Percentiles rank a stretch among this genome's conserved stretches.
Conservation (phyloP, 2,888 invertebrate genomes). For the Papilio elwesi region DNA sequence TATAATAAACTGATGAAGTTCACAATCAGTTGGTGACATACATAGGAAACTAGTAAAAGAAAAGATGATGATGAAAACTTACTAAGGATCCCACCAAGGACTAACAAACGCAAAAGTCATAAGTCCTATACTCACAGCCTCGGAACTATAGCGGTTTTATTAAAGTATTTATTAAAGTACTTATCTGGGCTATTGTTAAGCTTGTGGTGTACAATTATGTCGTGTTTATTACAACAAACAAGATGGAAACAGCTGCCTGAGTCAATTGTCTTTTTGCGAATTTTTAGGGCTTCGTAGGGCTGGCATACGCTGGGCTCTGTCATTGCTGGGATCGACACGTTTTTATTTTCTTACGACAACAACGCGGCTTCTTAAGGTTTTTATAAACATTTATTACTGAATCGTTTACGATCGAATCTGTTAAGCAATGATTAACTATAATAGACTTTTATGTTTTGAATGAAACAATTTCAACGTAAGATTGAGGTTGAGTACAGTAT, state of each 20-base stretch:
- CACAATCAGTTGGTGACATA: no score
- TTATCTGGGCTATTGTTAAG: slow-evolving; percentile 47
- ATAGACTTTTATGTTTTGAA: neutral
- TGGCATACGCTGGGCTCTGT: slow-evolving; percentile 45
- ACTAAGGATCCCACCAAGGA: no score
- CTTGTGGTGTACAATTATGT: slow-evolving; percentile 51
- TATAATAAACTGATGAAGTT: no score
- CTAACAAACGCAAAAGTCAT: neutral
- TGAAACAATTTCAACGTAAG: neutral
- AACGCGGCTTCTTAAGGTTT: slow-evolving; percentile 35
- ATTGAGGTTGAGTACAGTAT: neutral
- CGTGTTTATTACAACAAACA: slow-evolving; percentile 53
- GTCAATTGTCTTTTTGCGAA: slow-evolving; percentile 53
- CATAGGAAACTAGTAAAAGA: no score
- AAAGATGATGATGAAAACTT: no score
- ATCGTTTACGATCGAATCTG: slow-evolving; percentile 37
- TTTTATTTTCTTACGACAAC: slow-evolving; percentile 42
- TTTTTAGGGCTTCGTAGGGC: slow-evolving; percentile 61
- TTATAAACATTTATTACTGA: slow-evolving; percentile 39
- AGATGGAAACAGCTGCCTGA: slow-evolving; percentile 48
- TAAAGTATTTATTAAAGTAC: slow-evolving; percentile 44
- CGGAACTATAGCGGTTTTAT: neutral
- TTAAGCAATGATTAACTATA: slow-evolving; percentile 12
- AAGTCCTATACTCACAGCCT: neutral
- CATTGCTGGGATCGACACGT: slow-evolving; percentile 44